Percentiles rank a stretch among this genome's conserved stretches.
Evolutionary conservation across 2,888 invertebrate genomes (phyloP).

Genomic region (Phaonia tiefii): DNA sequence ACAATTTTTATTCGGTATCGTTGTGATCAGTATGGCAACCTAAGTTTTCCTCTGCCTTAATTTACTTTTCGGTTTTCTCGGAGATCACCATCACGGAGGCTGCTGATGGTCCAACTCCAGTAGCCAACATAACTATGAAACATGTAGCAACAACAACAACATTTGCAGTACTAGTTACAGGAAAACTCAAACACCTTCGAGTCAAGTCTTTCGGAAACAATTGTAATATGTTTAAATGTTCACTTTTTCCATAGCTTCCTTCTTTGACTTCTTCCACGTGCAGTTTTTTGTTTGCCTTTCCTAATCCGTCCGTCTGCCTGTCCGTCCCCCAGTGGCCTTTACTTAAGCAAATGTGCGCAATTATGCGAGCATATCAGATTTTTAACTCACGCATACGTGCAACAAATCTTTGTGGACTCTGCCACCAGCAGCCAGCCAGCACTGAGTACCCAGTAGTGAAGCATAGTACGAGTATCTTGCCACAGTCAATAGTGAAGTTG

Average conservation of each 20-base stretch:
- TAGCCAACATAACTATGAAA: slow-evolving; percentile 37
- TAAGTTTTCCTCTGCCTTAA: slow-evolving; percentile 9
- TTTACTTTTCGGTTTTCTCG: slow-evolving; percentile 19
- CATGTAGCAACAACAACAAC: slow-evolving; percentile 19
- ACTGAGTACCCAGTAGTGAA: slow-evolving; percentile 14
- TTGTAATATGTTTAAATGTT: slow-evolving; percentile 48
- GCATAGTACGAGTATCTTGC: no score
- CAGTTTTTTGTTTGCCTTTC: no score
- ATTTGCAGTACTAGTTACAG: slow-evolving; percentile 6
- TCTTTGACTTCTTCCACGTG: not conserved
- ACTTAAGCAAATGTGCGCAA: slow-evolving; percentile 67
- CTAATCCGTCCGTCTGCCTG: not conserved
- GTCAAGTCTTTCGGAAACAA: slow-evolving; percentile 28
- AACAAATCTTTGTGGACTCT: slow-evolving; percentile 34
- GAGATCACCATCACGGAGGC: slow-evolving; percentile 36
- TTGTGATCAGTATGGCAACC: slow-evolving; percentile 17
- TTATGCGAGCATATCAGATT: slow-evolving; percentile 70
- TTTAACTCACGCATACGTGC: slow-evolving; percentile 71
- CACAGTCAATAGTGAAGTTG: slow-evolving; percentile 17
- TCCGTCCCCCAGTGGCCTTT: slow-evolving; percentile 38
- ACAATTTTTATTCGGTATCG: slow-evolving; percentile 7
- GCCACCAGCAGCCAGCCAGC: slow-evolving; percentile 3
- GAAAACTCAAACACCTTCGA: slow-evolving; percentile 30
- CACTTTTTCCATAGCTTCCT: slow-evolving; percentile 29
- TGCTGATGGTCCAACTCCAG: slow-evolving; percentile 23